Percentiles rank a stretch among this genome's conserved stretches.
These are phyloP conservation scores for Enoplosus armatus DNA, from an alignment of 2,797 vertebrate species.

Conservation along the genomic window DNA sequence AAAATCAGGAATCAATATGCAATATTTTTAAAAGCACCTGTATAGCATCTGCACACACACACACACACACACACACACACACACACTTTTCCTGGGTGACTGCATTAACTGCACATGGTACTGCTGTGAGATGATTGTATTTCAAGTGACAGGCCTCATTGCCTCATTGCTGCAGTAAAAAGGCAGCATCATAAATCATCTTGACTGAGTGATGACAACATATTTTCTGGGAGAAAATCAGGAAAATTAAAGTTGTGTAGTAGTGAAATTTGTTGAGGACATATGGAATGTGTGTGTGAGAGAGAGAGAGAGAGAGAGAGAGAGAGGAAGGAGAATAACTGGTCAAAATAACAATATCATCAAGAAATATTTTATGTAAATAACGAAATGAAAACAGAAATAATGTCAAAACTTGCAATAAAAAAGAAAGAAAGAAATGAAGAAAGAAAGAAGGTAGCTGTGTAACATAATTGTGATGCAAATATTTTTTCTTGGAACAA, in stretches of 20 bases:
- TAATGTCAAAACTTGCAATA: neutral
- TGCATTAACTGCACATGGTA: neutral
- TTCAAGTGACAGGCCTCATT: too few species aligned
- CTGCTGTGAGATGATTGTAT: neutral
- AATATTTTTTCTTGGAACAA: too few species aligned
- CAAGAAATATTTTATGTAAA: neutral
- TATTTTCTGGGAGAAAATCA: neutral
- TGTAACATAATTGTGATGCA: too few species aligned
- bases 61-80: neutral
- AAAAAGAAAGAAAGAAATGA: neutral
- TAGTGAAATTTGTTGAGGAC: conserved; percentile 26
- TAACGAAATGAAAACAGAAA: neutral
- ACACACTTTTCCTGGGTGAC: neutral
- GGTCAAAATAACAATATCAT: neutral
- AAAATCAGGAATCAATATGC: neutral
- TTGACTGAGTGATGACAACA: neutral
- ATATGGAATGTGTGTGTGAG: conserved; percentile 14
- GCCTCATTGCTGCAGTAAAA: neutral
- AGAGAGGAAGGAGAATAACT: too few species aligned
- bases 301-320: neutral
- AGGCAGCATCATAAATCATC: neutral
- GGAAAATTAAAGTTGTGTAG: conserved; percentile 23
- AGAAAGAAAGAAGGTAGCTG: neutral
- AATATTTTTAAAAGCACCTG: neutral
- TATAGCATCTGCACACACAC: neutral